A percentile compares a stretch with the other conserved stretches of the same genome.
Conservation (phyloP, 2,888 invertebrate species). For the Oscheius sp. region DNA sequence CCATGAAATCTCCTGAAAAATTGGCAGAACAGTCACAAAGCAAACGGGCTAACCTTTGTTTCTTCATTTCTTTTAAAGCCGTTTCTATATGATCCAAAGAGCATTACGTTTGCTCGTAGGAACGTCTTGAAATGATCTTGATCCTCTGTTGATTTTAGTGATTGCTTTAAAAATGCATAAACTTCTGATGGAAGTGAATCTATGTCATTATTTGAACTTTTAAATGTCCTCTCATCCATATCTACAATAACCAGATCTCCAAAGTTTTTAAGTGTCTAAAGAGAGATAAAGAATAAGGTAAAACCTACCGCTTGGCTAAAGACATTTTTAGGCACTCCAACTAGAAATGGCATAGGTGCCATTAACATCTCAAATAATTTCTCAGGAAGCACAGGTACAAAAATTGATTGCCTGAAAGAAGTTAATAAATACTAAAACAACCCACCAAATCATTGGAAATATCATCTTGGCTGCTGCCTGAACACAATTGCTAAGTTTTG, state of each 20-base stretch:
- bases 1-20: slow-evolving; percentile 35
- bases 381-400: slow-evolving; percentile 50
- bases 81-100: slow-evolving; percentile 88
- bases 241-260: slow-evolving; percentile 93
- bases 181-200: slow-evolving; percentile 80
- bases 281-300: background rate
- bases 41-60: slow-evolving; percentile 23
- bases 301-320: slow-evolving; percentile 72
- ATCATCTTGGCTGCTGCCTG: slow-evolving; percentile 92
- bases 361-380: slow-evolving; percentile 61
- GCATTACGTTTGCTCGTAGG: slow-evolving; percentile 85
- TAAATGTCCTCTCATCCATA: slow-evolving; percentile 87
- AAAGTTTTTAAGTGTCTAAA: slow-evolving; percentile 76
- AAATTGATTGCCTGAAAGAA: slow-evolving; percentile 48
- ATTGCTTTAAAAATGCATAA: slow-evolving; percentile 79
- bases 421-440: background rate
- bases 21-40: background rate
- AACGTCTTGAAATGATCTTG: slow-evolving; percentile 94
- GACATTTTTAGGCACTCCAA: slow-evolving; percentile 88
- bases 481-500: slow-evolving; percentile 83
- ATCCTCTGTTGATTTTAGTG: slow-evolving; percentile 79
- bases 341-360: slow-evolving; percentile 97
- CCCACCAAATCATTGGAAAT: slow-evolving; percentile 93
- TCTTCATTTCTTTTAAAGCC: slow-evolving; percentile 45
- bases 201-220: slow-evolving; percentile 88